phyloP scores from a whole-genome alignment of 2,797 vertebrate species.

The Muraenolepis orangiensis region DNA sequence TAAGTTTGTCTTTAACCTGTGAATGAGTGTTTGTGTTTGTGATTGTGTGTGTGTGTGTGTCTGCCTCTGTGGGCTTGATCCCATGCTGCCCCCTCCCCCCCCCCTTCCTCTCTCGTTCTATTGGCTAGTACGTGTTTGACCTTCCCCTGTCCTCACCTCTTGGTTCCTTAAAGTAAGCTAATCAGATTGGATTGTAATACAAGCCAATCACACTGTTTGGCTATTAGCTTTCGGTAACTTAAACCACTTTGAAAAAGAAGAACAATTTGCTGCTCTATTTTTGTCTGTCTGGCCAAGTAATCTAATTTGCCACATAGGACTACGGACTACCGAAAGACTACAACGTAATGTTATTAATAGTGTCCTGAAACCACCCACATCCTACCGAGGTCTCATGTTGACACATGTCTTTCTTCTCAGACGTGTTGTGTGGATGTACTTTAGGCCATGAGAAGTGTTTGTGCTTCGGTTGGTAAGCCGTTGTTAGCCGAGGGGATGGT shows the following conservation, averaged over 20 bases:
- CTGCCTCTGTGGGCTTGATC: background rate
- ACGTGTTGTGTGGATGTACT: background rate
- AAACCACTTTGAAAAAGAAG: slow-evolving; percentile 11
- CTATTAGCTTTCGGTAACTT: slow-evolving; percentile 9
- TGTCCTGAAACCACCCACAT: background rate
- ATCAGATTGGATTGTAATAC: slow-evolving; percentile 23
- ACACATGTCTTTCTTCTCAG: background rate
- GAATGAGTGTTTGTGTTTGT: background rate
- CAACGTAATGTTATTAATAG: background rate
- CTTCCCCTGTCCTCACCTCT: slow-evolving; percentile 7
- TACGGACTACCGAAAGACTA: too few relatives aligned
- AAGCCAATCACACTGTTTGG: slow-evolving; percentile 27
- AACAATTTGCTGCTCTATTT: background rate
- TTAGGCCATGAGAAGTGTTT: background rate
- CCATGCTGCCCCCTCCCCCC: slow-evolving; percentile 26
- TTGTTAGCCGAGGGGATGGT: background rate
- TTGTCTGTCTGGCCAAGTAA: background rate
- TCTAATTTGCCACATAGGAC: background rate
- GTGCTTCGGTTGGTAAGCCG: too few relatives aligned
- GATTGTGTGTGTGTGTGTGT: slow-evolving; percentile 1
- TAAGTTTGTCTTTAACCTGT: too few relatives aligned
- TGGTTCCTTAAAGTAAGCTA: slow-evolving; percentile 23
- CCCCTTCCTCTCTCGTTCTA: slow-evolving; percentile 28
- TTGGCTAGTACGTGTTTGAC: slow-evolving; percentile 30
- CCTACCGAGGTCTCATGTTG: background rate